Conservation (phyloP, 2,113 vertebrate genomes). For the Istiophorus platypterus region DNA sequence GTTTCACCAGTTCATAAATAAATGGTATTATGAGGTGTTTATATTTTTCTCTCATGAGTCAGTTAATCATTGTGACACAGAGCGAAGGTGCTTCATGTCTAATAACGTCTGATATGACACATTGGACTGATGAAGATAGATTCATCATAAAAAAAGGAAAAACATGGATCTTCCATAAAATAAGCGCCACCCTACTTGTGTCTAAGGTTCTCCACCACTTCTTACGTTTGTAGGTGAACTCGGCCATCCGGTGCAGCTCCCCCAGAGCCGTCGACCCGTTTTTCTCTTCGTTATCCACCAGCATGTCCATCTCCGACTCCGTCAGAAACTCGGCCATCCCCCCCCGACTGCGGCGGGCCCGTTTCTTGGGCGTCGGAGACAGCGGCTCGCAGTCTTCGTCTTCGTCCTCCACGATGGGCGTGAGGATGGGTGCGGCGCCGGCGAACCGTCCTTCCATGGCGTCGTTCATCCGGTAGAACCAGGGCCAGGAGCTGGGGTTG, state of each 20-base stretch:
- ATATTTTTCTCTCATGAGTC: too few species aligned
- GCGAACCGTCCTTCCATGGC: slow-evolving; percentile 81
- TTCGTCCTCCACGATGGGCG: slow-evolving; percentile 75
- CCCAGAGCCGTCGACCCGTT: slow-evolving; percentile 58
- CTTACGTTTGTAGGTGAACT: slow-evolving; percentile 79
- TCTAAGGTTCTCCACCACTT: background rate
- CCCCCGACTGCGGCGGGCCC: slow-evolving; percentile 56
- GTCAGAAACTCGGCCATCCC: slow-evolving; percentile 80
- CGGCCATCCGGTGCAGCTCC: slow-evolving; percentile 64
- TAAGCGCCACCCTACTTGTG: too few species aligned
- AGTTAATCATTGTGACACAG: too few species aligned
- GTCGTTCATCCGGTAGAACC: slow-evolving; percentile 85
- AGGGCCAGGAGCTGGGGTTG: slow-evolving; percentile 83
- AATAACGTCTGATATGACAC: too few species aligned
- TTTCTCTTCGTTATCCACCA: slow-evolving; percentile 75
- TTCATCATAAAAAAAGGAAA: too few species aligned
- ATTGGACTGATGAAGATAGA: too few species aligned
- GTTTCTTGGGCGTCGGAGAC: slow-evolving; percentile 65
- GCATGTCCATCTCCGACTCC: slow-evolving; percentile 79
- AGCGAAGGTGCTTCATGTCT: too few species aligned
- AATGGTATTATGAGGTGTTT: too few species aligned
- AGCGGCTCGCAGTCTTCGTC: slow-evolving; percentile 76
- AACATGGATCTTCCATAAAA: too few species aligned
- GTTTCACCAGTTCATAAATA: too few species aligned
- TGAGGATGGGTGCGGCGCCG: slow-evolving; percentile 70